A percentile compares a stretch with the other conserved stretches of the same genome.
Conservation (phyloP, 1,140 invertebrate species). For the Whitmania pigra region DNA sequence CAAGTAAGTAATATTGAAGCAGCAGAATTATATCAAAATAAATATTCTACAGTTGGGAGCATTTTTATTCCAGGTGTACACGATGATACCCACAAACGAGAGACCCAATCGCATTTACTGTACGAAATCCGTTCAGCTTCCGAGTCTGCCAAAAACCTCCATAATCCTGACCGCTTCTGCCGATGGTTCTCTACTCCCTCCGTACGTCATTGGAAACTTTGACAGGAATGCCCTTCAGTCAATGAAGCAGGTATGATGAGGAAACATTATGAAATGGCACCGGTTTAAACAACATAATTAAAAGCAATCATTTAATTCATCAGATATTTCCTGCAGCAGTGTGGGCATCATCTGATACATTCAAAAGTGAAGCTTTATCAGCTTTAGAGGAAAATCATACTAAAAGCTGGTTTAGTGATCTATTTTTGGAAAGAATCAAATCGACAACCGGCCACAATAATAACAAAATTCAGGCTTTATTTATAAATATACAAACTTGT, state of each 20-base stretch:
- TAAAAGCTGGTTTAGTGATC: slow-evolving; percentile 24
- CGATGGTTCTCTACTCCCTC: slow-evolving; percentile 20
- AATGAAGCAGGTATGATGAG: not conserved
- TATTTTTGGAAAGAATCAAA: slow-evolving; percentile 18
- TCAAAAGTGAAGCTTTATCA: not conserved
- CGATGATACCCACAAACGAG: slow-evolving; percentile 14
- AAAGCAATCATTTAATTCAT: no score
- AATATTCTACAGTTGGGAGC: no score
- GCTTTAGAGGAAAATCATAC: not conserved
- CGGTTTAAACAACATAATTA: not conserved
- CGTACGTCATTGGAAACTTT: slow-evolving; percentile 15
- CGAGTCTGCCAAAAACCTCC: not conserved
- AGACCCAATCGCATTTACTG: slow-evolving; percentile 15
- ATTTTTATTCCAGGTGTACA: not conserved
- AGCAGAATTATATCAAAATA: no score
- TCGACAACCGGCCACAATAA: not conserved
- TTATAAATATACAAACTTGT: not conserved
- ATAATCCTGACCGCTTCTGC: slow-evolving; percentile 19
- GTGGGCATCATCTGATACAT: not conserved
- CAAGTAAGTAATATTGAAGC: no score
- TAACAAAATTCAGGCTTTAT: not conserved
- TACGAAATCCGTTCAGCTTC: slow-evolving; percentile 11
- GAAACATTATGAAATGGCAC: not conserved
- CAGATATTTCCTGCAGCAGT: slow-evolving; percentile 18
- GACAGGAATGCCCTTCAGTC: not conserved